Evolutionary conservation across 1,140 invertebrate genomes (phyloP), one percentile per base, ranked within the genome.

Genomic region (Macrosteles quadrilineatus): DNA sequence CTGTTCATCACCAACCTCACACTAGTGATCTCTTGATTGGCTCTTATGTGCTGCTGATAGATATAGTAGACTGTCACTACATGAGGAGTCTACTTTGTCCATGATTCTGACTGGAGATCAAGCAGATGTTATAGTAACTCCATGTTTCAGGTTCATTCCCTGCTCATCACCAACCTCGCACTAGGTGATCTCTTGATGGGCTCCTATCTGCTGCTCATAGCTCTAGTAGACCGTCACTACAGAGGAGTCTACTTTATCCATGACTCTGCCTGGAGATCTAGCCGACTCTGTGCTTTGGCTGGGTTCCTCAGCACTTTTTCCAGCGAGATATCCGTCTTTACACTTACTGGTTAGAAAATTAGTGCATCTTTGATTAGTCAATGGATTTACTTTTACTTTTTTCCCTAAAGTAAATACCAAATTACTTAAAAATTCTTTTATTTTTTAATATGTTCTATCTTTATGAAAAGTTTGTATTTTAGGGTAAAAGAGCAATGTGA

Each of bases 261-360:
- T 73, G 85, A 85, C 72, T 75, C 78, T 27, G 57, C 74, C 17
- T 87, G 86, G 86, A 75, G 84, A n/a, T 78, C 80, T 23, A 85
- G 83, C 67, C 69, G 72, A 1, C 77, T 85, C n/a, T 87, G 86
- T 75, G 80, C 83, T 64, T 76, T 85, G 59, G 84, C 85, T 12
- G 86, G 86, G 9, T 85, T 86, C 74, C 78, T 86, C 40, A 84
- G 83, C 27, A 87, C 85, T 1, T 84, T 86, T 73, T 85, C 84
- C 17, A 84, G 83, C 69, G 84, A 86, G 72, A 74, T 85, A 3
- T 83, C 83, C 2, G 84, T 86, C 14, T 81, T 85, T 72, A 86
- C 85, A 0, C 76, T 87, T 0, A 85, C 84, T 43, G 76, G 76
- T 77, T 69, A n/a, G 45, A n/a, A n/a, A n/a, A n/a, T n/a, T n/a